phyloP scores from a whole-genome alignment of 2,888 invertebrate genomes.

The Tiphia femorata region DNA sequence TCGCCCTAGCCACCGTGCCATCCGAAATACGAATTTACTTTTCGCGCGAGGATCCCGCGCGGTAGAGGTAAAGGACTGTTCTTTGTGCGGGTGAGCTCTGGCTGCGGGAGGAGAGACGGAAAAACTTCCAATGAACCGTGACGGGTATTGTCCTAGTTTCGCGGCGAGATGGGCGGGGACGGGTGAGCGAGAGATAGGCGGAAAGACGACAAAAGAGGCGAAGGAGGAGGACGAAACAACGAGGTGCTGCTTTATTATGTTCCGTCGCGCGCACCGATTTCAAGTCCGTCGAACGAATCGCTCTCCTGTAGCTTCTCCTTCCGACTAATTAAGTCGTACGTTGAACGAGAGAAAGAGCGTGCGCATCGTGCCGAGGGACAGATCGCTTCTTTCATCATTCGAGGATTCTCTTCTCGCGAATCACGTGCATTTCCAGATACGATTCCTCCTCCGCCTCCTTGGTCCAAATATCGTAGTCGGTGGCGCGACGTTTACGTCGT shows the following conservation, averaged over 20 bases:
- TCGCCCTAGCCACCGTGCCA: constrained; percentile 4
- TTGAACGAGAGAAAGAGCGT: no score
- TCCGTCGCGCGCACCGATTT: constrained; percentile 18
- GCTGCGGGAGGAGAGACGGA: neutral
- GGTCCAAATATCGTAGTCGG: no score
- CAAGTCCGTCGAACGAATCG: constrained; percentile 22
- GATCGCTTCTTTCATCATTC: no score
- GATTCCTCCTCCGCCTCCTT: no score
- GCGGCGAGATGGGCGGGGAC: neutral
- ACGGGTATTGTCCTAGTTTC: constrained; percentile 33
- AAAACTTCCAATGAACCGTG: constrained; percentile 37
- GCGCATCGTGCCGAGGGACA: no score
- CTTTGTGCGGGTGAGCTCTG: no score
- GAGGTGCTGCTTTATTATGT: constrained; percentile 39
- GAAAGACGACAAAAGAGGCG: neutral
- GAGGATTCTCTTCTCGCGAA: no score
- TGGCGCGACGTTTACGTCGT: no score
- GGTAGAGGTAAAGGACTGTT: no score
- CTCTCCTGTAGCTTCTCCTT: constrained; percentile 4
- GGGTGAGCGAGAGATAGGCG: constrained; percentile 11
- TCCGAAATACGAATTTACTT: constrained; percentile 32
- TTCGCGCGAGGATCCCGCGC: constrained; percentile 21
- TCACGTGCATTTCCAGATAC: no score
- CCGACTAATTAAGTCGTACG: constrained; percentile 23
- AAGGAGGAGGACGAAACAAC: constrained; percentile 28